Evolutionary conservation across 1,140 invertebrate species (phyloP).

Genomic region (Drosophila teissieri): DNA sequence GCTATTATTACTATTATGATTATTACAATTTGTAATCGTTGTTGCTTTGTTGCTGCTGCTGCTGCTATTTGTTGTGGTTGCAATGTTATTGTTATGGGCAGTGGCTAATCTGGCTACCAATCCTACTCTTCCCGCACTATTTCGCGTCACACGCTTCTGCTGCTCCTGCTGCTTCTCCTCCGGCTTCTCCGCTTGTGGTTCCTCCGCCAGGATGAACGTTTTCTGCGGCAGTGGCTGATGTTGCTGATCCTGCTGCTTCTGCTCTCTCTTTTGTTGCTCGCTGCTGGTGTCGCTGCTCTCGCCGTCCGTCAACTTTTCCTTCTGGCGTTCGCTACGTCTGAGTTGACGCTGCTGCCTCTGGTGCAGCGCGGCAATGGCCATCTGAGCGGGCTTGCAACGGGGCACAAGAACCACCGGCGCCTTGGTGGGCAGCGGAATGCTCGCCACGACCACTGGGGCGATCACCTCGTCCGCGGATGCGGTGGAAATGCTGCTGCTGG

Average conservation of each 20-base stretch:
- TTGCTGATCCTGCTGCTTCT: constrained; percentile 33
- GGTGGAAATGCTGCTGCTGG: constrained; percentile 81
- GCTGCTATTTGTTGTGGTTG: constrained; percentile 32
- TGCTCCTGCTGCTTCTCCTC: constrained; percentile 15
- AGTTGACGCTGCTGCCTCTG: constrained; percentile 60
- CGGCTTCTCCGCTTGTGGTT: background rate
- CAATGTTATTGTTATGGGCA: constrained; percentile 60
- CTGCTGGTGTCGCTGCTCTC: constrained; percentile 63
- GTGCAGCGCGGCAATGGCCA: constrained; percentile 50
- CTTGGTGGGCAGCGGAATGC: constrained; percentile 35
- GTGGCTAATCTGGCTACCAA: constrained; percentile 46
- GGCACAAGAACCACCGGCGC: constrained; percentile 62
- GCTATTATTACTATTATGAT: constrained; percentile 76
- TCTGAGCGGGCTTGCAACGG: constrained; percentile 62
- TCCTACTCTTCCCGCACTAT: constrained; percentile 63
- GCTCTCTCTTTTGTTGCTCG: constrained; percentile 32
- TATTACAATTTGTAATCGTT: constrained; percentile 83
- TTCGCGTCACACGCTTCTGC: constrained; percentile 66
- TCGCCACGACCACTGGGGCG: background rate
- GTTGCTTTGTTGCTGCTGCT: constrained; percentile 41
- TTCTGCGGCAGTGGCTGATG: constrained; percentile 30
- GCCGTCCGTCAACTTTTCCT: constrained; percentile 57
- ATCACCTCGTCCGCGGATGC: constrained; percentile 66
- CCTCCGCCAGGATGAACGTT: constrained; percentile 15
- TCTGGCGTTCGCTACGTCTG: constrained; percentile 66